Conservation (phyloP, 2,888 invertebrate species). For the Ypsolopha scabrella region DNA sequence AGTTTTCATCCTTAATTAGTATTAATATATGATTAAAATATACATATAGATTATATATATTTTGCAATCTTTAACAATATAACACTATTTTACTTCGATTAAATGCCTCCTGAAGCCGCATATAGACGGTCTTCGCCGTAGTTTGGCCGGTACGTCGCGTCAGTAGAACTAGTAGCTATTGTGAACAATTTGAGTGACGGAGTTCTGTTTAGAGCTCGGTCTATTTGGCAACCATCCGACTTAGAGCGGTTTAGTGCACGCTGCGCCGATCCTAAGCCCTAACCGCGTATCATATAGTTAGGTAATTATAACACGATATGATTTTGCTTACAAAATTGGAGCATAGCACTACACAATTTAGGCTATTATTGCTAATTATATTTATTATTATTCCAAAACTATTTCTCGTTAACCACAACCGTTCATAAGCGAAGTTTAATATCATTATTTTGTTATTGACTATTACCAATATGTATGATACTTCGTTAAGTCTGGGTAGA, state of each 20-base stretch:
- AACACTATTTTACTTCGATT: slow-evolving; percentile 63
- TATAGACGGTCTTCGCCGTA: slow-evolving; percentile 10
- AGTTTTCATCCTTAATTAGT: slow-evolving; percentile 66
- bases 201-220: slow-evolving; percentile 3
- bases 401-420: slow-evolving; percentile 69
- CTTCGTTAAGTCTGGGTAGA: slow-evolving; percentile 16
- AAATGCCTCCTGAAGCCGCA: slow-evolving; percentile 29
- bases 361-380: slow-evolving; percentile 67
- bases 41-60: slow-evolving; percentile 66
- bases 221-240: slow-evolving; percentile 29
- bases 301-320: slow-evolving; percentile 50
- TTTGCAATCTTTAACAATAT: slow-evolving; percentile 66
- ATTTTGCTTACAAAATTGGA: slow-evolving; percentile 54
- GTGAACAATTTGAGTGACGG: slow-evolving; percentile 12
- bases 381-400: slow-evolving; percentile 61
- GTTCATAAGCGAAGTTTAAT: slow-evolving; percentile 70
- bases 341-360: slow-evolving; percentile 39
- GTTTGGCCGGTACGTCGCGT: slow-evolving; percentile 13
- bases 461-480: slow-evolving; percentile 58
- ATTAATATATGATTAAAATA: slow-evolving; percentile 69
- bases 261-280: slow-evolving; percentile 10
- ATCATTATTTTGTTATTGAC: slow-evolving; percentile 64
- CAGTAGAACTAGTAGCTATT: slow-evolving; percentile 15
- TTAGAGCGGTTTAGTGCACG: slow-evolving; percentile 17
- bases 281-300: slow-evolving; percentile 16